A percentile compares a stretch with the other conserved stretches of the same genome.
These are phyloP conservation scores for Mus spretus DNA, from an alignment of 2,797 vertebrate species.

Conservation along the genomic window DNA sequence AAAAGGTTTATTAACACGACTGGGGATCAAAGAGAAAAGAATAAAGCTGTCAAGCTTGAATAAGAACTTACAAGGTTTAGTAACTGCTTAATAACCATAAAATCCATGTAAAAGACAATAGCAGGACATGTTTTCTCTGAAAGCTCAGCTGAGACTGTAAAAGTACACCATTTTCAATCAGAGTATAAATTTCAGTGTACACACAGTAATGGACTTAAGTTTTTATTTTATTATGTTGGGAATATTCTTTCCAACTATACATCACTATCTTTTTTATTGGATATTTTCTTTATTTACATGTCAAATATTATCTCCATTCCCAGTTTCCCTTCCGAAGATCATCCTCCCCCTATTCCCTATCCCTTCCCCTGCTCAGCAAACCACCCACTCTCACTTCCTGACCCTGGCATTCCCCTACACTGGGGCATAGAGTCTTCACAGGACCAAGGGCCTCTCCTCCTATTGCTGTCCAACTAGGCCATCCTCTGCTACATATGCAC, in stretches of 20 bases:
- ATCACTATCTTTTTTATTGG: background rate
- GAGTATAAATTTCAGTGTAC: background rate
- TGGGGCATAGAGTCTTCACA: too few species aligned
- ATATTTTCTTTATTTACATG: too few species aligned
- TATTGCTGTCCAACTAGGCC: too few species aligned
- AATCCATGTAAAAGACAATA: constrained; percentile 45
- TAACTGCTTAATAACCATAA: constrained; percentile 54
- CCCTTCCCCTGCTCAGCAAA: too few species aligned
- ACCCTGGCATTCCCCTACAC: too few species aligned
- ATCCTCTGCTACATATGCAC: too few species aligned
- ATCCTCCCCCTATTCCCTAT: too few species aligned
- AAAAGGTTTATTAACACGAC: constrained; percentile 65
- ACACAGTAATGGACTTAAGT: background rate
- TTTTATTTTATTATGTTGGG: constrained; percentile 16
- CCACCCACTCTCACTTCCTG: too few species aligned
- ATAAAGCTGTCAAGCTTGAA: constrained; percentile 43
- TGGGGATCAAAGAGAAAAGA: background rate
- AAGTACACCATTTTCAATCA: constrained; percentile 28
- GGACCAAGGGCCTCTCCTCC: too few species aligned
- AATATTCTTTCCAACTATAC: constrained; percentile 3
- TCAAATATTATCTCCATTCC: too few species aligned
- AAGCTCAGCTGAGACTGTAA: background rate
- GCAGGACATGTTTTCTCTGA: constrained; percentile 9
- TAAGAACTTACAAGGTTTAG: background rate
- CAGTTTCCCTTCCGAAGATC: too few species aligned